These are phyloP conservation scores for Paramisgurnus dabryanus DNA, from an alignment of 2,113 vertebrate genomes.

Conservation along the genomic window DNA sequence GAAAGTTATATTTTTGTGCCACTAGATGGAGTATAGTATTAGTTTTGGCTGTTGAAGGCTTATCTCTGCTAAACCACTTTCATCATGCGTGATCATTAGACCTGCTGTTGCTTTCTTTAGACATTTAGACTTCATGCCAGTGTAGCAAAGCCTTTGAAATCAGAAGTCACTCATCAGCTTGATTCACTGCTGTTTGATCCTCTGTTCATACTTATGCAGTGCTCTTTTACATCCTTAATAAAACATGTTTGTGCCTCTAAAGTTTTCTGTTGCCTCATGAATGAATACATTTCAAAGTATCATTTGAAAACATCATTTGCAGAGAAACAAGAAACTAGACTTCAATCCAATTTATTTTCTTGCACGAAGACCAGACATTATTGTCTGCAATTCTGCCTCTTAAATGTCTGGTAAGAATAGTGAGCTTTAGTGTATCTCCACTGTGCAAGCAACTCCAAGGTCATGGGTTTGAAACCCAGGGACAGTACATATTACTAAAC, in stretches of 20 bases:
- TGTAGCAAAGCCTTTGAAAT: conserved; percentile 32
- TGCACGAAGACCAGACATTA: neutral
- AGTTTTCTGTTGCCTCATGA: neutral
- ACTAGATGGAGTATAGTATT: conserved; percentile 21
- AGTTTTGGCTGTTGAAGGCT: neutral
- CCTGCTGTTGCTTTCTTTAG: conserved; percentile 11
- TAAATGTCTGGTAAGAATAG: neutral
- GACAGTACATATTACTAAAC: no score
- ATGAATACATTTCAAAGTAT: conserved; percentile 16
- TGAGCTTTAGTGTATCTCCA: no score
- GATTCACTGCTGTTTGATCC: conserved; percentile 3
- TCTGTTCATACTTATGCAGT: neutral
- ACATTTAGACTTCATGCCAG: neutral
- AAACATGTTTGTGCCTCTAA: neutral
- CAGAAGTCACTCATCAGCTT: conserved; percentile 8
- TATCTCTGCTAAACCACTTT: conserved; percentile 27
- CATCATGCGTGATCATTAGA: neutral
- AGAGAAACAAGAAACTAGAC: neutral
- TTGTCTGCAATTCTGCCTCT: neutral
- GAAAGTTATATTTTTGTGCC: conserved; percentile 1
- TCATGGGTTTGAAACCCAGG: no score
- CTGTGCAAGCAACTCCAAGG: no score
- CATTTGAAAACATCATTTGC: neutral
- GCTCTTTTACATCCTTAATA: conserved; percentile 9
- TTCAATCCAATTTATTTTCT: neutral